A percentile compares a stretch with the other conserved stretches of the same genome.
phyloP scores from a whole-genome alignment of 2,113 vertebrate species.

The Geothlypis trichas region DNA sequence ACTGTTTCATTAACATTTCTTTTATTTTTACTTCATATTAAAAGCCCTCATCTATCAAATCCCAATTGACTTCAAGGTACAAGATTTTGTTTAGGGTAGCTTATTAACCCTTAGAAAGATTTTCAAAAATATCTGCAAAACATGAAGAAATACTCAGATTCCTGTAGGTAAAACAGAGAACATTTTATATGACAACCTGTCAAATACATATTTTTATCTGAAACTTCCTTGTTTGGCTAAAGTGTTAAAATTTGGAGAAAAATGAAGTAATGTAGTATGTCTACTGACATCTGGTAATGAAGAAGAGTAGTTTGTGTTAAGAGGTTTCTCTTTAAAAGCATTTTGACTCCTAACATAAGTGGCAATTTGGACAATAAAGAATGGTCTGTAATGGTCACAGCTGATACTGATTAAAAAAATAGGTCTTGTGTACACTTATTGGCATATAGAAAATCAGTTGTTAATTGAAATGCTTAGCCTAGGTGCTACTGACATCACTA shows the following conservation, averaged over 20 bases:
- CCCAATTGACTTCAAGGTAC: not conserved
- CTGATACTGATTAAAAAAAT: not conserved
- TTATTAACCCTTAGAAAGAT: not conserved
- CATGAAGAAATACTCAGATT: not conserved
- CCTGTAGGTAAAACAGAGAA: not conserved
- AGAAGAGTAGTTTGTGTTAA: not conserved
- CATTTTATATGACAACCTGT: not conserved
- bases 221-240: not conserved
- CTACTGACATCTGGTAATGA: not conserved
- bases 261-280: not conserved
- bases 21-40: not conserved
- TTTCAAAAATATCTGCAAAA: not conserved
- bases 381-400: not conserved
- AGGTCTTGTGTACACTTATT: accelerated
- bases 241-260: not conserved
- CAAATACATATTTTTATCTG: not conserved
- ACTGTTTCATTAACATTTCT: not conserved
- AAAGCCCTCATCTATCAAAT: not conserved
- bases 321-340: not conserved
- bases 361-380: not conserved
- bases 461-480: not conserved
- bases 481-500: not conserved
- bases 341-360: not conserved
- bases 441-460: not conserved
- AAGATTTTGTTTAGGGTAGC: not conserved